Percentiles rank a stretch among this genome's conserved stretches.
phyloP scores from a whole-genome alignment of 1,140 invertebrate species.

The Cyclina sinensis region DNA sequence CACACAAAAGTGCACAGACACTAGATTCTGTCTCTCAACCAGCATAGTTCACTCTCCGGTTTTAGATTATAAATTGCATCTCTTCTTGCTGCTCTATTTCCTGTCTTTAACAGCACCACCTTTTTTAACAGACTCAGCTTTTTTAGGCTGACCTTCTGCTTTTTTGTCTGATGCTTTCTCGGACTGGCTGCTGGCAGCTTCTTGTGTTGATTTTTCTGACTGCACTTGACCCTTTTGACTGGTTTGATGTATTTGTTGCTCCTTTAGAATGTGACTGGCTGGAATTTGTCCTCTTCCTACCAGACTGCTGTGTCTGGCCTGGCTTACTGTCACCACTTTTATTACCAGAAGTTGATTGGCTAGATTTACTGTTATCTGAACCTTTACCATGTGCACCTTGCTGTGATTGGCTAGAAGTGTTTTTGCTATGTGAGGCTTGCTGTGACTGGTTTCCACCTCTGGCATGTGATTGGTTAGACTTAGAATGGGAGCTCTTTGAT shows the following conservation, averaged over 20 bases:
- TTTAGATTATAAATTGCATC: too few species aligned
- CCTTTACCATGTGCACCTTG: constrained; percentile 58
- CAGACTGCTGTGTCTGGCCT: constrained; percentile 53
- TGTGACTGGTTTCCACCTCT: constrained; percentile 58
- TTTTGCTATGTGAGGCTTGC: constrained; percentile 56
- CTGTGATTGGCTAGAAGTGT: constrained; percentile 59
- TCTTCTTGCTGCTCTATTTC: background rate
- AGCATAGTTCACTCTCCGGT: too few species aligned
- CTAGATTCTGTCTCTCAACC: background rate
- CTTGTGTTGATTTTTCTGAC: constrained; percentile 32
- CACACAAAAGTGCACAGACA: background rate
- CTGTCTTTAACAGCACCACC: constrained; percentile 4
- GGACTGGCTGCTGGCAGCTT: constrained; percentile 14
- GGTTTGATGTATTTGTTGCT: background rate
- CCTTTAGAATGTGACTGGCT: constrained; percentile 28
- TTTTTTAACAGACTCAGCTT: background rate
- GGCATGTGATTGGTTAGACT: constrained; percentile 63
- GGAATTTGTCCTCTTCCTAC: constrained; percentile 25
- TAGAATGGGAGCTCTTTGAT: constrained; percentile 56
- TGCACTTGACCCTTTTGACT: constrained; percentile 21
- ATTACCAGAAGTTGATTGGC: constrained; percentile 59
- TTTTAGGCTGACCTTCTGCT: constrained; percentile 35
- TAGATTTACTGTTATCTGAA: constrained; percentile 60
- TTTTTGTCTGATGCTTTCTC: constrained; percentile 41
- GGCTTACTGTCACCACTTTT: constrained; percentile 52